Conservation (phyloP, 1,140 invertebrate genomes). For the Tetragonula clypearis region DNA sequence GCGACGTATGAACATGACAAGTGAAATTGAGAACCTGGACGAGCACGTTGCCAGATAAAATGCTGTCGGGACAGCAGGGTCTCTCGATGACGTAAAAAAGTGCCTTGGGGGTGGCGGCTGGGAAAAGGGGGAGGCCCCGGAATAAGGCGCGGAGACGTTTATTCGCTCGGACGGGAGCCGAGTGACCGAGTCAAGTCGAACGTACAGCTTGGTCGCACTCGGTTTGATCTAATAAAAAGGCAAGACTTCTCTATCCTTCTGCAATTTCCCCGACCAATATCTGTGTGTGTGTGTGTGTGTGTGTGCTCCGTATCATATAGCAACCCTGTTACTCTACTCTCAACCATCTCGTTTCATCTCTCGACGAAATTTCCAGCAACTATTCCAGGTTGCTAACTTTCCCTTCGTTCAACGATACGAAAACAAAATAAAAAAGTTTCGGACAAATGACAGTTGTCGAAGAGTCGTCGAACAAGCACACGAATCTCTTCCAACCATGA, state of each 20-base stretch:
- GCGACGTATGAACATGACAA: conserved; percentile 33
- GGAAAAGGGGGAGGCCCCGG: conserved; percentile 55
- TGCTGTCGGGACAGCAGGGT: conserved; percentile 71
- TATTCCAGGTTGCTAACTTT: no score
- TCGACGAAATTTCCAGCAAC: background rate
- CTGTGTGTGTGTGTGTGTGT: no score
- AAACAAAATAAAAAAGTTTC: background rate
- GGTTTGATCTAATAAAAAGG: conserved; percentile 76
- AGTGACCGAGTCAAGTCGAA: conserved; percentile 78
- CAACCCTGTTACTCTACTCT: background rate
- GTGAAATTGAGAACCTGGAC: conserved; percentile 63
- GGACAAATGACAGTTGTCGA: background rate
- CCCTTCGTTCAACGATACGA: background rate
- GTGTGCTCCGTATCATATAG: background rate
- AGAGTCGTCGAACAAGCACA: background rate
- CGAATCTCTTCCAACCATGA: background rate
- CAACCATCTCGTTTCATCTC: background rate
- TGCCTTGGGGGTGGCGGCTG: conserved; percentile 66
- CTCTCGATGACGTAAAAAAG: conserved; percentile 75
- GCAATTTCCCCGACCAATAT: conserved; percentile 48
- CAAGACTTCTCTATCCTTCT: conserved; percentile 61
- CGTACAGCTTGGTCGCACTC: conserved; percentile 75
- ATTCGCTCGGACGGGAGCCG: conserved; percentile 77
- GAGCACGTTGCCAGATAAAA: conserved; percentile 64
- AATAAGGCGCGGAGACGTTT: conserved; percentile 76